Evolutionary conservation across 2,113 vertebrate species (phyloP).

Genomic region (Menidia beryllina): DNA sequence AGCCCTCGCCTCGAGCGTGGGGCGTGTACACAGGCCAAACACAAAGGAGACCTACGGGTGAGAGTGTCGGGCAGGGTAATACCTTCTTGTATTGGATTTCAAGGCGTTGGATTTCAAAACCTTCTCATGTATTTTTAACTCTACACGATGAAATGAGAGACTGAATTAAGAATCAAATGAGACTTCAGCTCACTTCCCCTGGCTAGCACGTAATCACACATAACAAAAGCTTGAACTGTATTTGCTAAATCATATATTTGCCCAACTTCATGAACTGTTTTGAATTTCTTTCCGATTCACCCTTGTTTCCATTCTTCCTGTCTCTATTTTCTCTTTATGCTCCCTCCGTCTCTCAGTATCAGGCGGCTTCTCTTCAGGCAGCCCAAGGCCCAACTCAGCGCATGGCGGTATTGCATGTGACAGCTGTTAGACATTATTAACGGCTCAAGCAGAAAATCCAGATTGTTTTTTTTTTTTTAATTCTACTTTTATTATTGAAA

Average conservation of each 20-base stretch:
- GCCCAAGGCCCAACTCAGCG: slow-evolving; percentile 70
- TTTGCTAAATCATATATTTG: slow-evolving; percentile 41
- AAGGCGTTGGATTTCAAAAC: slow-evolving; percentile 69
- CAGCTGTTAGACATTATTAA: slow-evolving; percentile 85
- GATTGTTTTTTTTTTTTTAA: slow-evolving; percentile 84
- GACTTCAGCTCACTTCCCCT: slow-evolving; percentile 40
- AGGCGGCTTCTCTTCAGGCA: slow-evolving; percentile 66
- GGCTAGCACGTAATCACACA: slow-evolving; percentile 16
- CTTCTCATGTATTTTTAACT: slow-evolving; percentile 69
- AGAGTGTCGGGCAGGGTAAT: slow-evolving; percentile 71
- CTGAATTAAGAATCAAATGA: slow-evolving; percentile 39
- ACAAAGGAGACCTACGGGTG: slow-evolving; percentile 78
- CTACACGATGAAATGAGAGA: slow-evolving; percentile 62
- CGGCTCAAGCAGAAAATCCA: slow-evolving; percentile 82
- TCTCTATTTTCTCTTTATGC: background rate
- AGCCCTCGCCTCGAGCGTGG: slow-evolving; percentile 70
- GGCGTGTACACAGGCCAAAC: slow-evolving; percentile 71
- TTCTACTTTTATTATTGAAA: slow-evolving; percentile 80
- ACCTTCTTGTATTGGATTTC: slow-evolving; percentile 77
- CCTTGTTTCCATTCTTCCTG: slow-evolving; percentile 10
- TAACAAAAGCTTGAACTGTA: background rate
- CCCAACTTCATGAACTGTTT: slow-evolving; percentile 46
- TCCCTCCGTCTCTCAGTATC: slow-evolving; percentile 43
- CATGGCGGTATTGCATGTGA: slow-evolving; percentile 69
- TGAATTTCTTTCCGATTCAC: slow-evolving; percentile 30